phyloP scores from a whole-genome alignment of 1,140 invertebrate species.

The Lineus longissimus region DNA sequence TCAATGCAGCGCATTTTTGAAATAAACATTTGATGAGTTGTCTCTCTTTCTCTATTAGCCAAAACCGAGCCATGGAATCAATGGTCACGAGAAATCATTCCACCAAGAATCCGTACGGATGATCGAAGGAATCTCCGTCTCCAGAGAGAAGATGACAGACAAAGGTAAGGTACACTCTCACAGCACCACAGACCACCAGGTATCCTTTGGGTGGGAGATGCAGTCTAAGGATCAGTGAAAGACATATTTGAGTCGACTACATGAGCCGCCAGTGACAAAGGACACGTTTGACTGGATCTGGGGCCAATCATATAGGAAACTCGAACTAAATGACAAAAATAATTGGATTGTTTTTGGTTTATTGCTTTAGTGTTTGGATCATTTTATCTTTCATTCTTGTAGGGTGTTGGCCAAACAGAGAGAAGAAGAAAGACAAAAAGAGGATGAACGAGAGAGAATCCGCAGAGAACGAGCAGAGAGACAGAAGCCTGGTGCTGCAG shows the following conservation, averaged over 20 bases:
- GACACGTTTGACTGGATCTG: no score
- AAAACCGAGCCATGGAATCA: conserved; percentile 31
- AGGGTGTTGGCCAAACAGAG: conserved; percentile 24
- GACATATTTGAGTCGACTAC: no score
- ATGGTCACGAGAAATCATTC: conserved; percentile 47
- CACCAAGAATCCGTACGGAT: conserved; percentile 41
- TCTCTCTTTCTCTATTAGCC: no score
- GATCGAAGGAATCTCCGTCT: conserved; percentile 41
- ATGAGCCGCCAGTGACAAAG: no score
- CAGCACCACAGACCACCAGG: background rate
- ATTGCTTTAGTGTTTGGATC: no score
- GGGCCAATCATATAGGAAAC: no score
- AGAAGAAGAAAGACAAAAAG: conserved; percentile 23
- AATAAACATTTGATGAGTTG: no score
- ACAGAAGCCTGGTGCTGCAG: conserved; percentile 25
- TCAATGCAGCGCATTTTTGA: no score
- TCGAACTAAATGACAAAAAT: no score
- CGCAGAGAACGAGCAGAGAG: conserved; percentile 23
- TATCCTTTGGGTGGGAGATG: background rate
- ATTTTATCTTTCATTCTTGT: background rate
- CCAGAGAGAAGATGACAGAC: conserved; percentile 46
- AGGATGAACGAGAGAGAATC: conserved; percentile 25
- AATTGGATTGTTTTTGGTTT: no score
- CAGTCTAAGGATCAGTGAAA: background rate
- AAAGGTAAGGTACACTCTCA: conserved; percentile 24